phyloP scores from a whole-genome alignment of 2,113 vertebrate species.

The Leucopsar rothschildi region DNA sequence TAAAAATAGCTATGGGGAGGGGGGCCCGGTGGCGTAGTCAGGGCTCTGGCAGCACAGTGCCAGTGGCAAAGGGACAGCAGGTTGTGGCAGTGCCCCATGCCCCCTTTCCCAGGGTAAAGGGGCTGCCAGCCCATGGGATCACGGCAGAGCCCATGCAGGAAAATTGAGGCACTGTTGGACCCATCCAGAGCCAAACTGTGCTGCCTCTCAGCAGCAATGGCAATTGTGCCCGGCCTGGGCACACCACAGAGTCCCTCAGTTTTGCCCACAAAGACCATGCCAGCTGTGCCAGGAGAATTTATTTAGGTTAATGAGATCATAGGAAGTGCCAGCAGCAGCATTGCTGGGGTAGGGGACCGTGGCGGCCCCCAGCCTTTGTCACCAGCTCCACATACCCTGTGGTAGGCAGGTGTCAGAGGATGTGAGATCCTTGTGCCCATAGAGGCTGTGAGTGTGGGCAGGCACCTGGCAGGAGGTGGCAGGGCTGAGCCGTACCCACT shows the following conservation, averaged over 20 bases:
- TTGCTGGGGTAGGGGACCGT: rapidly evolving
- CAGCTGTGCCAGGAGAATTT: background rate
- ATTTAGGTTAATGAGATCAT: background rate
- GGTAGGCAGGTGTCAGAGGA: background rate
- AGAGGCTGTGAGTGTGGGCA: rapidly evolving
- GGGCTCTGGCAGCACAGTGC: background rate
- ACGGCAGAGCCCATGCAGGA: background rate
- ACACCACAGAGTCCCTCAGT: background rate
- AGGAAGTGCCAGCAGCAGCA: background rate
- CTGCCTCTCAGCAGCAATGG: background rate
- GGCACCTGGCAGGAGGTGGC: background rate
- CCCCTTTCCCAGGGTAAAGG: background rate
- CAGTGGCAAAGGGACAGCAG: background rate
- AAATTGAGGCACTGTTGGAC: background rate
- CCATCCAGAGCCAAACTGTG: background rate
- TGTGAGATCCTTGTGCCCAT: background rate
- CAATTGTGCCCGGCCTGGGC: no score
- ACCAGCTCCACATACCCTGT: background rate
- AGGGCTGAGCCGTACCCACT: background rate
- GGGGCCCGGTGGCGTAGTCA: background rate
- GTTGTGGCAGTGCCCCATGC: rapidly evolving
- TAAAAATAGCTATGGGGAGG: slow-evolving; percentile 19
- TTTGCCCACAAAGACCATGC: background rate
- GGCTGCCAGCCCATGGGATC: background rate
- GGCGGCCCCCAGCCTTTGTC: background rate